Evolutionary conservation across 2,888 invertebrate species (phyloP).

Genomic region (Acanthosepion lycidas): DNA sequence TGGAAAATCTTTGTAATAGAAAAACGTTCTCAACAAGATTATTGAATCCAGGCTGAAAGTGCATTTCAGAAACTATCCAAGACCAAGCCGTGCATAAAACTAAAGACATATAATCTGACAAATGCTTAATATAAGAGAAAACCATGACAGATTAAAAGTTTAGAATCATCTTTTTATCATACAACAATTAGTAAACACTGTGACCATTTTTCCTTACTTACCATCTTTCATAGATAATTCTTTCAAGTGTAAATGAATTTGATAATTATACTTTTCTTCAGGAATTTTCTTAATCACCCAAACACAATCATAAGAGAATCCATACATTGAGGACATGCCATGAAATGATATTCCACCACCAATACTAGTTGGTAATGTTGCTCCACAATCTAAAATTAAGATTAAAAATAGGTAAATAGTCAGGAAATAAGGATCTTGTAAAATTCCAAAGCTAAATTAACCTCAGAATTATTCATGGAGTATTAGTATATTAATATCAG

Average conservation of each 20-base stretch:
- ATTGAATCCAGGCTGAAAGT: too few species aligned
- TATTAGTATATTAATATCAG: too few species aligned
- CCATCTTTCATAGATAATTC: conserved; percentile 65
- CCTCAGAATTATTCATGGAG: too few species aligned
- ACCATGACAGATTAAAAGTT: too few species aligned
- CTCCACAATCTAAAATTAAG: conserved; percentile 63
- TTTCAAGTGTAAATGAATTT: conserved; percentile 60
- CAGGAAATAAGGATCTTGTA: not conserved
- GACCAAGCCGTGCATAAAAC: too few species aligned
- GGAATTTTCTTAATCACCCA: conserved; percentile 66
- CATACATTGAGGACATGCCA: conserved; percentile 53
- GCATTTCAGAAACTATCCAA: too few species aligned
- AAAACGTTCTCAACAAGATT: too few species aligned
- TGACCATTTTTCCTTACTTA: conserved; percentile 50
- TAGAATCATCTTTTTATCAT: too few species aligned
- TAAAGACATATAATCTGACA: too few species aligned
- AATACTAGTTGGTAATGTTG: conserved; percentile 58
- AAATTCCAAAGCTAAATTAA: not conserved
- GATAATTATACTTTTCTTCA: conserved; percentile 59
- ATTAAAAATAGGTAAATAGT: not conserved
- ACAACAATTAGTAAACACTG: too few species aligned
- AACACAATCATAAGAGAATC: conserved; percentile 67
- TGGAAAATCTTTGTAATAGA: not conserved
- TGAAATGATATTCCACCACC: conserved; percentile 62
- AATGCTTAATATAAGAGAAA: too few species aligned